Evolutionary conservation across 2,888 invertebrate species (phyloP).

Genomic region (Plemyria rubiginata): DNA sequence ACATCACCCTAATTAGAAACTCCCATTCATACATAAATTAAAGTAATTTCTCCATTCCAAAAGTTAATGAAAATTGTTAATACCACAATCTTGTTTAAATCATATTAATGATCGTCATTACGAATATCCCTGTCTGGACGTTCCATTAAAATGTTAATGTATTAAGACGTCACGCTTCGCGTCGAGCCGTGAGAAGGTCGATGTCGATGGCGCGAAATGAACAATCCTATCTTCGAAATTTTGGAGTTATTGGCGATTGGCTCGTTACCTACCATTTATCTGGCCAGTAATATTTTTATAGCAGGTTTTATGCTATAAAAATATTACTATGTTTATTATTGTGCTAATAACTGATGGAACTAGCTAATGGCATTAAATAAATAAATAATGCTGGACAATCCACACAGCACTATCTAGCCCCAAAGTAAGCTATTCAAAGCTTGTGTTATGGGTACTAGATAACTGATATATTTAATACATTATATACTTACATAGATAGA

Average conservation of each 20-base stretch:
- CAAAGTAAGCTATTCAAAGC: too few relatives aligned
- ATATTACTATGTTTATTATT: too few relatives aligned
- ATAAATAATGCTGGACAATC: too few relatives aligned
- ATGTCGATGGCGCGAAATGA: background rate
- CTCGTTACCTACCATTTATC: too few relatives aligned
- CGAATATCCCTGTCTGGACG: constrained; percentile 12
- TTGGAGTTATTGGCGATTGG: background rate
- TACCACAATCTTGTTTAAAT: constrained; percentile 17
- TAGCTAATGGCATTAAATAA: too few relatives aligned
- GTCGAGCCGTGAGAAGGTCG: constrained; percentile 14
- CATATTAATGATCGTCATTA: constrained; percentile 23
- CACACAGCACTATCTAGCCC: too few relatives aligned
- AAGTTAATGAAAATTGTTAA: constrained; percentile 14
- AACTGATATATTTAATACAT: too few relatives aligned
- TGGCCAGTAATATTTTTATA: background rate
- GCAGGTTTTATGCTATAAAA: too few relatives aligned
- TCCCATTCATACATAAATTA: constrained; percentile 14
- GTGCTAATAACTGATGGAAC: too few relatives aligned
- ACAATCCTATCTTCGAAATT: background rate
- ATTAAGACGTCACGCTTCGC: constrained; percentile 23
- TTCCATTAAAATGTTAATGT: constrained; percentile 29
- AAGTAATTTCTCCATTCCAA: background rate
- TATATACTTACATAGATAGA: too few relatives aligned
- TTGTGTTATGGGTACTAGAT: too few relatives aligned
- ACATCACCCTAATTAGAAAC: constrained; percentile 6